Evolutionary conservation across 2,797 vertebrate species (phyloP).

Genomic region (Agapornis canus): DNA sequence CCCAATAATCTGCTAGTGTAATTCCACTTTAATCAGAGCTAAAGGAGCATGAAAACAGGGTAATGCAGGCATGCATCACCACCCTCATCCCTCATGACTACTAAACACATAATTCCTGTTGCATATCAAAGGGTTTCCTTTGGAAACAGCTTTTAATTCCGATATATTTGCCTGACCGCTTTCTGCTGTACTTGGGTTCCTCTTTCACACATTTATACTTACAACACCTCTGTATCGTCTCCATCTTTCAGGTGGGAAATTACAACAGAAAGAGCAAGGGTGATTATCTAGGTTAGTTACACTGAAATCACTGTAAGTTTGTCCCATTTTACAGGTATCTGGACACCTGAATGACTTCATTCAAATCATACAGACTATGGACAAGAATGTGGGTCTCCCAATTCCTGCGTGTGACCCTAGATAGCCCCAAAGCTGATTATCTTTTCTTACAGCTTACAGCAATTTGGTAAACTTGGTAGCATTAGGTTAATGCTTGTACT

Average conservation of each 20-base stretch:
- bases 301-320: not conserved
- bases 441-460: not conserved
- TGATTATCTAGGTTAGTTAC: not conserved
- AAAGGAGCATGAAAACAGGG: not conserved
- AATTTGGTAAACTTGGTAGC: not conserved
- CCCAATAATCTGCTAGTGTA: not conserved
- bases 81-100: not conserved
- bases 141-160: not conserved
- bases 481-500: not conserved
- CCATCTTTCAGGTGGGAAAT: not conserved
- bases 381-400: not conserved
- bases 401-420: not conserved
- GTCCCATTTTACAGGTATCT: not conserved
- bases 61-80: not conserved
- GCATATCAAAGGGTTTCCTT: not conserved
- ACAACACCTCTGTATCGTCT: not conserved
- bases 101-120: not conserved
- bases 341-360: not conserved
- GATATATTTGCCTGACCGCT: not conserved
- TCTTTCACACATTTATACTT: not conserved
- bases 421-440: not conserved
- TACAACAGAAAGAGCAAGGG: not conserved
- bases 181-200: not conserved
- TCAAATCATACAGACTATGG: not conserved
- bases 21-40: not conserved